Evolutionary conservation across 2,797 vertebrate genomes (phyloP).

Genomic region (Phrynocephalus forsythii): DNA sequence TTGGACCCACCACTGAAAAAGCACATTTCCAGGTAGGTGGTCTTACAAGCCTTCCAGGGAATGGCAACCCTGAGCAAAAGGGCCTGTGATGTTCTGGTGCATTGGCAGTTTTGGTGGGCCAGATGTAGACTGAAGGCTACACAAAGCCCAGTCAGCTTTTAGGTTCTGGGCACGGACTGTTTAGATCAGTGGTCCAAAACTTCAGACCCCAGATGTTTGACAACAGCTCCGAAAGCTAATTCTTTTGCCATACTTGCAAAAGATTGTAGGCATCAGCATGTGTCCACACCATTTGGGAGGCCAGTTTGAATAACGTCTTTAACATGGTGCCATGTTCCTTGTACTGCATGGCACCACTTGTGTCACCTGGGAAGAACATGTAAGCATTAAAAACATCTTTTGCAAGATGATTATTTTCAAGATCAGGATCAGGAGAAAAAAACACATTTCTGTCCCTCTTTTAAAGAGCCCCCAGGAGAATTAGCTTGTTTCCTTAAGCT

Average conservation of each 20-base stretch:
- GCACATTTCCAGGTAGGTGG: too few relatives aligned
- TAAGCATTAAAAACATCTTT: fast-evolving
- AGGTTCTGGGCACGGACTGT: neutral
- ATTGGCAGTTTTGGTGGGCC: too few relatives aligned
- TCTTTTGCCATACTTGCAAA: neutral
- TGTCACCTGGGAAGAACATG: neutral
- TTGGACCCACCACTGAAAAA: too few relatives aligned
- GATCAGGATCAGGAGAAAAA: neutral
- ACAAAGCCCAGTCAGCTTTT: neutral
- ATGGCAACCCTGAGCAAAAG: too few relatives aligned
- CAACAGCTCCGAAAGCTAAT: neutral
- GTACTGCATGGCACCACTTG: neutral
- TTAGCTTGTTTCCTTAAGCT: conserved; percentile 29
- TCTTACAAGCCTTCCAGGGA: too few relatives aligned
- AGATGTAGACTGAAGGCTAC: too few relatives aligned
- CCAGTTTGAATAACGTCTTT: neutral
- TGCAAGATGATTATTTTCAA: neutral
- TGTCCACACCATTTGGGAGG: neutral
- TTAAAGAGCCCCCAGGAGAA: neutral
- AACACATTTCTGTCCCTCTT: neutral
- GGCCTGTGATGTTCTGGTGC: too few relatives aligned
- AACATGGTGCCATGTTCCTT: neutral
- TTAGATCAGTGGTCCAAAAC: neutral
- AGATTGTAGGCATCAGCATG: neutral
- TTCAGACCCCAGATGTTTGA: neutral